Evolutionary conservation across 2,113 vertebrate species (phyloP).

Genomic region (Drymodes brunneopygia): DNA sequence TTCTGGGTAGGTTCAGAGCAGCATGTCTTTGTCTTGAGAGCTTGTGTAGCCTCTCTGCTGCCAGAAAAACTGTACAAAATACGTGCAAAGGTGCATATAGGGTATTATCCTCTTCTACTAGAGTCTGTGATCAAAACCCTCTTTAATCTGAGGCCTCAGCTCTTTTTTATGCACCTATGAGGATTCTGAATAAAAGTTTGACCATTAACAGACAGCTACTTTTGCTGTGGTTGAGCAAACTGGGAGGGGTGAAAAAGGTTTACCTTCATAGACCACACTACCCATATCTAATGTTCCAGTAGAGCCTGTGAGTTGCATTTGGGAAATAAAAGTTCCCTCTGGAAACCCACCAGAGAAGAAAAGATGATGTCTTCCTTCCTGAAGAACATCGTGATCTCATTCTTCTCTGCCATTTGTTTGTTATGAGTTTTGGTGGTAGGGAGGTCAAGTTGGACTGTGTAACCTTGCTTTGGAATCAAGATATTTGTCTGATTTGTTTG

Average conservation of each 20-base stretch:
- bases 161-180: background rate
- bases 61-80: no score
- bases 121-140: background rate
- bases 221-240: background rate
- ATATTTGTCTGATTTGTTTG: conserved; percentile 36
- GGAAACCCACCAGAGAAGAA: background rate
- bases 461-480: background rate
- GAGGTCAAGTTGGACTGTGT: background rate
- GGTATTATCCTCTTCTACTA: background rate
- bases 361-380: background rate
- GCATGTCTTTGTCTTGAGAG: no score
- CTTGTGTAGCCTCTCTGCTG: no score
- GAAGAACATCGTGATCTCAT: background rate
- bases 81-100: no score
- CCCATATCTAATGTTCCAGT: background rate
- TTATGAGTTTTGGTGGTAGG: background rate
- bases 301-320: background rate
- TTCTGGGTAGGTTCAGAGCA: no score
- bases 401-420: background rate
- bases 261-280: background rate
- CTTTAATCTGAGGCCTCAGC: background rate
- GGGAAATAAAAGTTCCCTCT: background rate
- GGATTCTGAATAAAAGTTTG: background rate
- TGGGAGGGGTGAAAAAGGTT: background rate
- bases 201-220: background rate